A percentile compares a stretch with the other conserved stretches of the same genome.
Conservation (phyloP, 1,140 invertebrate genomes). For the Oncopodura yosiiana region DNA sequence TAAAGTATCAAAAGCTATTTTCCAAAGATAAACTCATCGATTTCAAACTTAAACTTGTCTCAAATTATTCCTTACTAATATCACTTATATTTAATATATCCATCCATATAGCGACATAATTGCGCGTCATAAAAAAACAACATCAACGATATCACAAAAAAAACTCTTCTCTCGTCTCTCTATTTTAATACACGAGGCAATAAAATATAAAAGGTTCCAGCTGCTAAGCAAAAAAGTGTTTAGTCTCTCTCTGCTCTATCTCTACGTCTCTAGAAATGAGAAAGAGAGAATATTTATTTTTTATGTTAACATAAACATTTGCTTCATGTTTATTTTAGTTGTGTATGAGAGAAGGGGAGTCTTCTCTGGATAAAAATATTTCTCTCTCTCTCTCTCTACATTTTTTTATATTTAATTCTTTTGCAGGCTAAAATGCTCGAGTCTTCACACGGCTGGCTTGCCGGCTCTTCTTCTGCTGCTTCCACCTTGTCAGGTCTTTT, state of each 20-base stretch:
- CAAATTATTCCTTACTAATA: no score
- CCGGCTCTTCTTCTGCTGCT: conserved; percentile 60
- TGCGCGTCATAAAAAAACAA: no score
- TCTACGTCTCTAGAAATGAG: conserved; percentile 5
- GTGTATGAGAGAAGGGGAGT: conserved; percentile 3
- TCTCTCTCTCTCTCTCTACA: conserved; percentile 12
- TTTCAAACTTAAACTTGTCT: no score
- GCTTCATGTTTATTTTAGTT: conserved; percentile 35
- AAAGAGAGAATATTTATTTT: conserved; percentile 33
- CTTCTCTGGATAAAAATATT: neutral
- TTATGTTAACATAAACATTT: conserved; percentile 36
- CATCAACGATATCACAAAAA: no score
- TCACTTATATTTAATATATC: neutral
- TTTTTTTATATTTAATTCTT: conserved; percentile 15
- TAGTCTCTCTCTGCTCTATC: no score
- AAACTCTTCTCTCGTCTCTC: no score
- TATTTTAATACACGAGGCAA: no score
- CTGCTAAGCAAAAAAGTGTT: no score
- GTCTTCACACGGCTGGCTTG: conserved; percentile 78
- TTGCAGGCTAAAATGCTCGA: conserved; percentile 80
- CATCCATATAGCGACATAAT: no score
- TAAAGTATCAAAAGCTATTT: no score
- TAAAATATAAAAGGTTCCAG: no score
- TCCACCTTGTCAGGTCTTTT: conserved; percentile 74
- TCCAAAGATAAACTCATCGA: no score